A percentile compares a stretch with the other conserved stretches of the same genome.
These are phyloP conservation scores for Odobenus rosmarus DNA, from an alignment of 2,113 vertebrate genomes.

Conservation along the genomic window DNA sequence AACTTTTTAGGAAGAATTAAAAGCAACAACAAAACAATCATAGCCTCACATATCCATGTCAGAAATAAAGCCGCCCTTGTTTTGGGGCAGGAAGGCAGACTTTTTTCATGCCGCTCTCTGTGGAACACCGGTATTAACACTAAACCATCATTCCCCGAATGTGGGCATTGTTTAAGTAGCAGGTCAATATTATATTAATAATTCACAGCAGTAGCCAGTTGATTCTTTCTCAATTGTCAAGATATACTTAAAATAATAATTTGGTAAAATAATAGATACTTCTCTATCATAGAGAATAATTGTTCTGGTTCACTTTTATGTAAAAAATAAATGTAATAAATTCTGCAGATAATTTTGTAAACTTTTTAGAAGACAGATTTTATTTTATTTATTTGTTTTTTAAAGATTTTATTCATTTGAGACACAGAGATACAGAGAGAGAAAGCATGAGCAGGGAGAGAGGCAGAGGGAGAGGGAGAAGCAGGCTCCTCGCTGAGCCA, in stretches of 20 bases:
- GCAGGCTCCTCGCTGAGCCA: too few species aligned
- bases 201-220: not conserved
- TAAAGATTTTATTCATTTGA: too few species aligned
- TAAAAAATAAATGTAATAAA: slow-evolving; percentile 26
- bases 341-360: not conserved
- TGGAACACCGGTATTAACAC: not conserved
- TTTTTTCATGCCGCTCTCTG: not conserved
- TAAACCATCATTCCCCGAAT: not conserved
- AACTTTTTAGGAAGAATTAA: slow-evolving; percentile 15
- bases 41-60: not conserved
- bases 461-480: too few species aligned
- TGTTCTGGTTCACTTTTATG: slow-evolving; percentile 19
- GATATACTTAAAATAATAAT: slow-evolving; percentile 35
- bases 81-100: not conserved
- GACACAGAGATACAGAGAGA: too few species aligned
- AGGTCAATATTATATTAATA: not conserved
- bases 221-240: not conserved
- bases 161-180: not conserved
- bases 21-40: not conserved
- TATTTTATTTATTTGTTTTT: not conserved
- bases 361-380: slow-evolving; percentile 4
- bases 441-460: too few species aligned
- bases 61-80: not conserved
- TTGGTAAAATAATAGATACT: not conserved
- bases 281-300: not conserved